Evolutionary conservation across 2,113 vertebrate genomes (phyloP).

Genomic region (Neofelis nebulosa): DNA sequence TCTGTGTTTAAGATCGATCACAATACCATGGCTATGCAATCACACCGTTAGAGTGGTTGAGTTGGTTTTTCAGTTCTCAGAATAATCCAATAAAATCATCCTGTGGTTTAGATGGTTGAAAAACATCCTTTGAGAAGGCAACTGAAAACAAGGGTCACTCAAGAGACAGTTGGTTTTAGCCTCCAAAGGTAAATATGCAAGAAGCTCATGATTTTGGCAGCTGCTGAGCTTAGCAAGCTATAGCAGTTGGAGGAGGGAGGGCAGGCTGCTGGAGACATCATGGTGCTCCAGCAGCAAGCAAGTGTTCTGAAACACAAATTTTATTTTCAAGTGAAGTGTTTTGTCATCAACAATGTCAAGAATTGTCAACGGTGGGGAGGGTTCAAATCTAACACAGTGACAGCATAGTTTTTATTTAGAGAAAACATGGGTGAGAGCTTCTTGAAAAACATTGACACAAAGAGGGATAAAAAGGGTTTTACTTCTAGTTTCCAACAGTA

Average conservation of each 20-base stretch:
- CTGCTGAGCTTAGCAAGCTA: neutral
- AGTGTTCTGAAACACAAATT: neutral
- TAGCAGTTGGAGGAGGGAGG: neutral
- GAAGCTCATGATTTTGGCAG: neutral
- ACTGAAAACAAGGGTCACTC: neutral
- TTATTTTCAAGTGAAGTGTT: neutral
- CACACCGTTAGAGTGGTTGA: neutral
- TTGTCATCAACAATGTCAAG: neutral
- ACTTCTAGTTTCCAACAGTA: neutral
- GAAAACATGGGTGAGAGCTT: neutral
- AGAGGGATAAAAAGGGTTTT: neutral
- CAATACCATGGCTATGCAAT: neutral
- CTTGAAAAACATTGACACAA: neutral
- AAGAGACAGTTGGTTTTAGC: neutral
- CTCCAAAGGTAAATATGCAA: neutral
- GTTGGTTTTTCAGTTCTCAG: slow-evolving; percentile 24
- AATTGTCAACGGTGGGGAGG: neutral
- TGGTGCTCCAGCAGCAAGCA: neutral
- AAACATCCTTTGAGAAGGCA: neutral
- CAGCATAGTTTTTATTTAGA: neutral
- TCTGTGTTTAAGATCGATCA: neutral
- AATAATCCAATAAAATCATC: slow-evolving; percentile 18
- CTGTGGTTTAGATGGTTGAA: neutral
- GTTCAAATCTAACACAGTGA: neutral
- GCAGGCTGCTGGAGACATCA: neutral